Percentiles rank a stretch among this genome's conserved stretches.
Conservation (phyloP, 1,140 invertebrate genomes). For the Trichoplusia ni region DNA sequence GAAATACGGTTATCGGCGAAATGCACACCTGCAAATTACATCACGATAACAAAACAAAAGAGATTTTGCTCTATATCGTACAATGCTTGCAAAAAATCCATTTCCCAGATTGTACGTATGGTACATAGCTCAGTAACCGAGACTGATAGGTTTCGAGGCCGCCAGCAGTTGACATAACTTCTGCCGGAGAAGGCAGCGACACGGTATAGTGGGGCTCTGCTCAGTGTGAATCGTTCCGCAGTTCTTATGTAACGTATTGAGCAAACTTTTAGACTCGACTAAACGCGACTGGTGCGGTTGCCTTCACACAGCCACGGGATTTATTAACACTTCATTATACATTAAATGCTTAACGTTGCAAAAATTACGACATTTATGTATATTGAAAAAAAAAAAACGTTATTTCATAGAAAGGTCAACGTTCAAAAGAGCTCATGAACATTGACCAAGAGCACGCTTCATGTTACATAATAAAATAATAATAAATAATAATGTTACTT, state of each 20-base stretch:
- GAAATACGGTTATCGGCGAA: too few relatives aligned
- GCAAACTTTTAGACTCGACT: conserved; percentile 21
- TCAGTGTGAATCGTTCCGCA: conserved; percentile 34
- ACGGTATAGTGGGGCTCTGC: conserved; percentile 21
- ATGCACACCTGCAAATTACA: too few relatives aligned
- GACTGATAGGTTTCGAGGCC: conserved; percentile 19
- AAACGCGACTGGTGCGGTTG: conserved; percentile 2
- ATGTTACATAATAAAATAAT: too few relatives aligned
- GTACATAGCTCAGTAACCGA: conserved; percentile 15
- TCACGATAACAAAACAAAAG: too few relatives aligned
- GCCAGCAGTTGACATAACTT: conserved; percentile 29
- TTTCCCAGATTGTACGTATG: conserved; percentile 12
- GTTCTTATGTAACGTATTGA: conserved; percentile 39
- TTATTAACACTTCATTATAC: conserved; percentile 1
- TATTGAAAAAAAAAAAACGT: background rate
- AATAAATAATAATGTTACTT: too few relatives aligned
- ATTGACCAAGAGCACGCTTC: too few relatives aligned
- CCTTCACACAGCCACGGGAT: background rate
- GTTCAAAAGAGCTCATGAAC: too few relatives aligned
- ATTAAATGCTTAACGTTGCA: background rate
- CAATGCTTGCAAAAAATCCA: too few relatives aligned
- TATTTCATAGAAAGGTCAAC: background rate
- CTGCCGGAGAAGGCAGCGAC: conserved; percentile 14
- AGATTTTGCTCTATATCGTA: too few relatives aligned
- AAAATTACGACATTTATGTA: background rate